Evolutionary conservation across 2,888 invertebrate genomes (phyloP), one percentile per base, ranked within the genome.

Genomic region (Cistogaster globosa): DNA sequence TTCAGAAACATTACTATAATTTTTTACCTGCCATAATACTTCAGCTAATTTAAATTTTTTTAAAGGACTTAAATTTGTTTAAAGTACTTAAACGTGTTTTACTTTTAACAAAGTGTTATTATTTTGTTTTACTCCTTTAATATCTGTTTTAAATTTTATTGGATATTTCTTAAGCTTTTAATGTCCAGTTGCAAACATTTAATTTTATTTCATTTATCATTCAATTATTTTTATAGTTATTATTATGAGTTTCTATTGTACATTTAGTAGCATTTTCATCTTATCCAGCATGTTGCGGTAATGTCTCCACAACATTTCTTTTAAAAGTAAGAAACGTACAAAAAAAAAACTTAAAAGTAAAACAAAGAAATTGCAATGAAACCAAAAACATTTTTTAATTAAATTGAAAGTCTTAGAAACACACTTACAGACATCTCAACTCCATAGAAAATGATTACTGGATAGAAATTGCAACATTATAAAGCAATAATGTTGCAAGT

Each of bases 221-320:
- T 53, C 80, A 80, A 84, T 81, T 80, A 84, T 55, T 77, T 81
- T 84, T 69, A 77, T 63, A 57, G 80, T 77, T 78, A 83, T 78
- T 78, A 57, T 78, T 78, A 69, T 75, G 60, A 62, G 62, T 69
- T 81, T 74, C 65, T 57, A 14, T 63, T 69, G 74, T 62, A 79
- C 22, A 51, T 65, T 65, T 51, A 57, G 51, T 45, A 63, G 36
- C 53, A 65, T 65, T 75, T 76, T 58, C 58, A 51, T 69, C 32
- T 74, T 65, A 20, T 77, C 55, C 79, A 67, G 58, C 75, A 79
- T 79, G 65, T 84, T 84, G 84, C 53, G 79, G 75, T 84, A 53
- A 79, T 71, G 69, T 65, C 75, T 75, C 58, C 65, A 67, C 67
- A 77, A 48, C n/a, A 67, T 60, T 71, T 67, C 58, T 7, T 16